Conservation (phyloP, 1,140 invertebrate species). For the Aphis craccivora region DNA sequence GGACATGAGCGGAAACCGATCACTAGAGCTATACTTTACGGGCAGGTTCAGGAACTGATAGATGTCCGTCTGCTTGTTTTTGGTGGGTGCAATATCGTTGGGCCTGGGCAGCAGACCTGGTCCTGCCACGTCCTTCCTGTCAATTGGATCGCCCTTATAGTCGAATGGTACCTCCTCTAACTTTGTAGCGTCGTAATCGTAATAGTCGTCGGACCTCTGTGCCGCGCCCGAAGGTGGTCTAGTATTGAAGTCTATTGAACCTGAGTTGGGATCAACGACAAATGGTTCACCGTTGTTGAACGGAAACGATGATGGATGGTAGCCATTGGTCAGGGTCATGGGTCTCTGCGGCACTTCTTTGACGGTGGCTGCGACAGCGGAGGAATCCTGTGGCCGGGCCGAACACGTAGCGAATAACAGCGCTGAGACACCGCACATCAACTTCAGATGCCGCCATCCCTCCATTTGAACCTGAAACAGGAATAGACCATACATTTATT, state of each 20-base stretch:
- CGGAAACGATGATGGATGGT: constrained; percentile 63
- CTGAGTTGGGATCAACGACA: constrained; percentile 73
- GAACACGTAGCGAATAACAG: not conserved
- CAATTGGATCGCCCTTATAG: constrained; percentile 59
- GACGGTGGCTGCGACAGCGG: constrained; percentile 55
- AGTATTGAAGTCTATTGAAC: constrained; percentile 69
- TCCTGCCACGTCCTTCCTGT: constrained; percentile 63
- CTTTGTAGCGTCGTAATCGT: constrained; percentile 61
- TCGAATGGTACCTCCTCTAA: constrained; percentile 60
- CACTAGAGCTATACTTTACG: constrained; percentile 70
- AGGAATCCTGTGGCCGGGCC: not conserved
- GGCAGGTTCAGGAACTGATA: constrained; percentile 77
- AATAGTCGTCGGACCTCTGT: constrained; percentile 62
- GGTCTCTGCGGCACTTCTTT: constrained; percentile 60
- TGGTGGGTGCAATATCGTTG: constrained; percentile 63
- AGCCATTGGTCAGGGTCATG: constrained; percentile 60
- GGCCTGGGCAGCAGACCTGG: constrained; percentile 65
- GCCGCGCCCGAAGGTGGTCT: constrained; percentile 52
- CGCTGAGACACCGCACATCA: not conserved
- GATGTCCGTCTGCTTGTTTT: constrained; percentile 68
- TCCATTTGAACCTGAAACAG: not conserved
- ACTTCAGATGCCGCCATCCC: not conserved
- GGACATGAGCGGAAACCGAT: constrained; percentile 74
- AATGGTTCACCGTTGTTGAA: constrained; percentile 77
- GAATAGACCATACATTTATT: not conserved